Percentiles rank a stretch among this genome's conserved stretches.
Evolutionary conservation across 2,113 vertebrate genomes (phyloP).

Genomic region (Campylomormyrus numenius): DNA sequence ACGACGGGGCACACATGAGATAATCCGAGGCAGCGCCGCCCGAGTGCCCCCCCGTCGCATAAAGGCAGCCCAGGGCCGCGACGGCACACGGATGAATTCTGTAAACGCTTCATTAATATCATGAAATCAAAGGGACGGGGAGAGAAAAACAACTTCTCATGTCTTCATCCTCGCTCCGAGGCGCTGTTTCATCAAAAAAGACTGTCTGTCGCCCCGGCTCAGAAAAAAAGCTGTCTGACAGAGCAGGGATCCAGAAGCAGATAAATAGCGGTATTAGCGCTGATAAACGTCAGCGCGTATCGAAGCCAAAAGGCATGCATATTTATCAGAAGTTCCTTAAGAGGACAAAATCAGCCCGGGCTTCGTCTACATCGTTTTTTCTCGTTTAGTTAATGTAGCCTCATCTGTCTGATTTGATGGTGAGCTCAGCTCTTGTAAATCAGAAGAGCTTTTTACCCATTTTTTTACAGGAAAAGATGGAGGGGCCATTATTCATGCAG

Average conservation of each 20-base stretch:
- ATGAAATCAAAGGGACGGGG: neutral
- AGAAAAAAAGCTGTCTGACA: neutral
- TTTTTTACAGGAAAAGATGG: neutral
- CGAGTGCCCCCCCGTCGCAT: neutral
- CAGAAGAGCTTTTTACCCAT: neutral
- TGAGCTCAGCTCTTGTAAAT: neutral
- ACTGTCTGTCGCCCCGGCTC: neutral
- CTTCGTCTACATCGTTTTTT: neutral
- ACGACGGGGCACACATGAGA: neutral
- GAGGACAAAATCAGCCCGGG: neutral
- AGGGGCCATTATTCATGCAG: neutral
- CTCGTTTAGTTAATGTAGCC: neutral
- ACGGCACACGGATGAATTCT: neutral
- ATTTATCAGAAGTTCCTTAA: constrained; percentile 8
- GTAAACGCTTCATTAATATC: neutral
- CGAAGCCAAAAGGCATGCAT: constrained; percentile 4
- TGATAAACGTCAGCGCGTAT: neutral
- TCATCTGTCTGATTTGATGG: neutral
- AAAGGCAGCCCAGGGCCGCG: neutral
- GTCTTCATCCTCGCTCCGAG: neutral
- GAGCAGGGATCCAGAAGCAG: neutral
- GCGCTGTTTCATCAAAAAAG: neutral
- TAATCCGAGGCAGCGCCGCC: neutral
- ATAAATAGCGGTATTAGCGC: neutral
- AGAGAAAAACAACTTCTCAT: neutral